Evolutionary conservation across 2,888 invertebrate species (phyloP).

Genomic region (Lagria hirta): DNA sequence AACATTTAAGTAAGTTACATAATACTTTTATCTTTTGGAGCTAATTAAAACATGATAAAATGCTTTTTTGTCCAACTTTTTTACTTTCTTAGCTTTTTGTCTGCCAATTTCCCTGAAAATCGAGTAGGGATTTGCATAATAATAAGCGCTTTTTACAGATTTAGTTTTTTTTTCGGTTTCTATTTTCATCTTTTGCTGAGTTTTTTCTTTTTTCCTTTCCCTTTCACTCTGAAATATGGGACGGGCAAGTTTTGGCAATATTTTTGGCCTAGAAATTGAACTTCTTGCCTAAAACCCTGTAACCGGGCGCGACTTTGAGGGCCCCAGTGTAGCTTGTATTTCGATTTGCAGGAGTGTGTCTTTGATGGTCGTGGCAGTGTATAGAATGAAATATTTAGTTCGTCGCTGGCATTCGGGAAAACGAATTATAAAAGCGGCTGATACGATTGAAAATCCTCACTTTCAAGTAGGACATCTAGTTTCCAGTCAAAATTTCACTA

Average conservation of each 20-base stretch:
- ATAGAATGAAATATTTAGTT: conserved; percentile 68
- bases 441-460: conserved; percentile 21
- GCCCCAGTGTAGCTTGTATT: neutral
- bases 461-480: conserved; percentile 51
- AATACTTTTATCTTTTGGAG: neutral
- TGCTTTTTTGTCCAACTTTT: no score
- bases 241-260: no score
- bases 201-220: no score
- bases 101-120: no score
- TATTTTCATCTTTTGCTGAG: no score
- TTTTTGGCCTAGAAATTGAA: no score
- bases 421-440: conserved; percentile 46
- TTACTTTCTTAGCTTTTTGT: no score
- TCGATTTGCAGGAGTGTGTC: conserved; percentile 58
- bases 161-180: conserved; percentile 9
- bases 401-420: conserved; percentile 64
- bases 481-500: conserved; percentile 45
- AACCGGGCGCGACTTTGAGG: neutral
- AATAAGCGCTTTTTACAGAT: no score
- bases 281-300: no score
- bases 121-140: no score
- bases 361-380: conserved; percentile 60
- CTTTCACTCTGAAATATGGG: no score
- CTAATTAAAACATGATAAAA: no score
- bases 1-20: conserved; percentile 11